phyloP scores from a whole-genome alignment of 1,140 invertebrate species.

The Zaprionus kolodkinae region DNA sequence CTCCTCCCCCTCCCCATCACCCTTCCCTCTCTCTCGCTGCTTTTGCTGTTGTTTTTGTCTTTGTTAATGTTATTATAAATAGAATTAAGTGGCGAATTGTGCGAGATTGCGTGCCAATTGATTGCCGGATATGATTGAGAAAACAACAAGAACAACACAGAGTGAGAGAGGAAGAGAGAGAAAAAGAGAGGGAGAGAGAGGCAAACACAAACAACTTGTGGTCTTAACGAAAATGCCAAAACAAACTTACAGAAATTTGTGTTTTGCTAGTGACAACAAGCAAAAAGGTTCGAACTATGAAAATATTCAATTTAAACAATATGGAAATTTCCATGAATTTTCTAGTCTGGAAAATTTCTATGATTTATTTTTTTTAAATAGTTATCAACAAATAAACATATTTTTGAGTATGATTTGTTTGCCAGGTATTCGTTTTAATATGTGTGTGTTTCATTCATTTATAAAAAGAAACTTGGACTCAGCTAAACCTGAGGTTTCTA shows the following conservation, averaged over 20 bases:
- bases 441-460: no score
- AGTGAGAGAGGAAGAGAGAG: neutral
- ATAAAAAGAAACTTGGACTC: no score
- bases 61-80: slow-evolving; percentile 75
- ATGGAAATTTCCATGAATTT: neutral
- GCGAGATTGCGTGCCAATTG: slow-evolving; percentile 79
- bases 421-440: no score
- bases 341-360: neutral
- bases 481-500: no score
- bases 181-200: neutral
- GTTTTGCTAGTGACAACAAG: neutral
- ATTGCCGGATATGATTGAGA: slow-evolving; percentile 75
- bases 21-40: neutral
- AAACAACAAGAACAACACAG: slow-evolving; percentile 44
- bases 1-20: neutral
- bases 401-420: neutral
- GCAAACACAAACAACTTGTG: slow-evolving; percentile 25
- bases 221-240: slow-evolving; percentile 21
- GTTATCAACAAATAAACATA: neutral
- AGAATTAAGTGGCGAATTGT: slow-evolving; percentile 80
- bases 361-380: neutral
- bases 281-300: slow-evolving; percentile 8
- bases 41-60: slow-evolving; percentile 35
- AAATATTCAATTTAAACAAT: neutral
- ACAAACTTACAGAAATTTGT: slow-evolving; percentile 10